Evolutionary conservation across 2,888 invertebrate genomes (phyloP), one percentile per base, ranked within the genome.

Genomic region (Xanthia icteritia): DNA sequence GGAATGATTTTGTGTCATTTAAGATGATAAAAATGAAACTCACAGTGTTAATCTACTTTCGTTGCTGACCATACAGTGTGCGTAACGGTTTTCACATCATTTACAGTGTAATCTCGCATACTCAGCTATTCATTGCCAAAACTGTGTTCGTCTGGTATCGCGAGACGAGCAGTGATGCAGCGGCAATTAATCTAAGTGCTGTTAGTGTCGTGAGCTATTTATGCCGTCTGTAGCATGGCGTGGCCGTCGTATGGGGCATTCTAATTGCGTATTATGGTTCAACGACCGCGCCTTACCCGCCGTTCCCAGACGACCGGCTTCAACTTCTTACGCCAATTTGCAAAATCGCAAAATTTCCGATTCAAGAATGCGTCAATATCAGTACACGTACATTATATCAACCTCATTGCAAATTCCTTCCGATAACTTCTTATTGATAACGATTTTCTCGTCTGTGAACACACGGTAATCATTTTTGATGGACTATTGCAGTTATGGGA

Each of bases 251-350:
- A 95, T 95, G 95, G 96, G 94, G 95, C 95, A 96, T 96, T 95
- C 96, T 96, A 96, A 96, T 96, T 96, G 95, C 93, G 96, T 95
- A 95, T 95, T 94, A 95, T 94, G 94, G 96, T 94, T 95, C 96
- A 95, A 94, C 87, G 96, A 94, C 94, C 96, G 93, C 92, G 90
- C 88, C 90, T 89, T 91, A 90, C 92, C 89, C 90, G 90, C 89
- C 86, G 91, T 91, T 92, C 91, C 90, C 92, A 92, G 93, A 93
- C 93, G 90, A 89, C 90, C 89, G 91, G 89, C 91, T 91, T 89
- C 89, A 85, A 90, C 90, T 90, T 92, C 92, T 93, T 93, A 92
- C 91, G 92, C 92, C 92, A 94, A 95, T 94, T 95, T 94, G 94
- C 93, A 92, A 95, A 94, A 93, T 93, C 87, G 88, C 89, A 89